phyloP scores from a whole-genome alignment of 2,797 vertebrate genomes.

The Pteropus rufus region DNA sequence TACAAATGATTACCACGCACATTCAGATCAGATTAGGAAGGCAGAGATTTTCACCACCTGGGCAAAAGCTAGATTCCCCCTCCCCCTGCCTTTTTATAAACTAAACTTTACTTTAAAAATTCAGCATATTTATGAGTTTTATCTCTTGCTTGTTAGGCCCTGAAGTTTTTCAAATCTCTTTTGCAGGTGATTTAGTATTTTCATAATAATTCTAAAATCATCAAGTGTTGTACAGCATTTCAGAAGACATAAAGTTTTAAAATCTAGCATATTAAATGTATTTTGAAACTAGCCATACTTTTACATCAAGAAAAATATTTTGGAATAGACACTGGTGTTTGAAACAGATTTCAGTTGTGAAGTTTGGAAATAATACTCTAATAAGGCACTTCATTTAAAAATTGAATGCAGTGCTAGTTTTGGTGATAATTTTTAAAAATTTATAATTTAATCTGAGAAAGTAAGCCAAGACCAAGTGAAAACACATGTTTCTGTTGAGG shows the following conservation, averaged over 20 bases:
- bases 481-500: neutral
- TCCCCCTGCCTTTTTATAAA: neutral
- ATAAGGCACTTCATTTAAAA: conserved; percentile 49
- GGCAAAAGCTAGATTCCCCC: neutral
- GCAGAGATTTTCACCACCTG: neutral
- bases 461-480: neutral
- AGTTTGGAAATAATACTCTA: conserved; percentile 25
- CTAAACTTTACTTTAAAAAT: neutral
- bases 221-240: neutral
- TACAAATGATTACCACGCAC: neutral
- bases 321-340: neutral
- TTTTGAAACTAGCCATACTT: conserved; percentile 1
- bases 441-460: neutral
- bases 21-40: neutral
- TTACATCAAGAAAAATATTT: neutral
- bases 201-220: conserved; percentile 4
- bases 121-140: neutral
- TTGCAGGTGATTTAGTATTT: conserved; percentile 30
- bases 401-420: neutral
- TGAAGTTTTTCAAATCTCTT: conserved; percentile 21
- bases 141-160: neutral
- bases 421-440: neutral
- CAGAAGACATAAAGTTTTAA: neutral
- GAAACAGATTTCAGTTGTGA: conserved; percentile 28
- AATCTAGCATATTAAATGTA: neutral